phyloP scores from a whole-genome alignment of 1,140 invertebrate genomes.

The Pogonomyrmex barbatus region DNA sequence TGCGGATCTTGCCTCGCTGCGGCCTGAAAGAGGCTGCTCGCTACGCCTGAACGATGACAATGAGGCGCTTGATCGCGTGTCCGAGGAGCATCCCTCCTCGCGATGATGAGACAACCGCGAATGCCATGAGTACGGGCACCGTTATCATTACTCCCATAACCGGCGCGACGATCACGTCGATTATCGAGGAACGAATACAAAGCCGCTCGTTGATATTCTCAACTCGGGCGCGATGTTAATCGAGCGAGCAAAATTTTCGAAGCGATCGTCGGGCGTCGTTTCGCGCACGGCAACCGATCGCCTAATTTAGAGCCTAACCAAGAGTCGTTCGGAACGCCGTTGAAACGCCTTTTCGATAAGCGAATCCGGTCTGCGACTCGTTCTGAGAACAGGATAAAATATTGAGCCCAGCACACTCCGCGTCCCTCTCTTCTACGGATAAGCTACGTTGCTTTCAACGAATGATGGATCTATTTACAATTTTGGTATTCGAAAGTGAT shows the following conservation, averaged over 20 bases:
- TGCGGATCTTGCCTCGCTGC: conserved; percentile 12
- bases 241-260: not conserved
- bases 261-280: not conserved
- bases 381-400: conserved; percentile 35
- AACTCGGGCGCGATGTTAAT: conserved; percentile 26
- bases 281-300: not conserved
- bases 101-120: conserved; percentile 33
- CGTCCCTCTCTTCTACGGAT: not conserved
- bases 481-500: not conserved
- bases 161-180: conserved; percentile 19
- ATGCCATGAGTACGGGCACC: conserved; percentile 15
- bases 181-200: conserved; percentile 36
- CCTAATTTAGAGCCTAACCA: conserved; percentile 14
- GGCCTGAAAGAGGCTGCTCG: conserved; percentile 16
- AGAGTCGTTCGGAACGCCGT: conserved; percentile 1
- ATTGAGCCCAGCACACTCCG: not conserved
- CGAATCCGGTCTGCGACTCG: conserved; percentile 16
- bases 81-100: conserved; percentile 22
- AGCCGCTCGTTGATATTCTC: conserved; percentile 63
- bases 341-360: conserved; percentile 27
- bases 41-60: conserved; percentile 53
- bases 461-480: conserved; percentile 1
- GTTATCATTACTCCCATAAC: conserved; percentile 36
- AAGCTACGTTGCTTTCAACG: not conserved
- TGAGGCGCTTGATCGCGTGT: conserved; percentile 40